Evolutionary conservation across 1,140 invertebrate genomes (phyloP).

Genomic region (Scylla paramamosain): DNA sequence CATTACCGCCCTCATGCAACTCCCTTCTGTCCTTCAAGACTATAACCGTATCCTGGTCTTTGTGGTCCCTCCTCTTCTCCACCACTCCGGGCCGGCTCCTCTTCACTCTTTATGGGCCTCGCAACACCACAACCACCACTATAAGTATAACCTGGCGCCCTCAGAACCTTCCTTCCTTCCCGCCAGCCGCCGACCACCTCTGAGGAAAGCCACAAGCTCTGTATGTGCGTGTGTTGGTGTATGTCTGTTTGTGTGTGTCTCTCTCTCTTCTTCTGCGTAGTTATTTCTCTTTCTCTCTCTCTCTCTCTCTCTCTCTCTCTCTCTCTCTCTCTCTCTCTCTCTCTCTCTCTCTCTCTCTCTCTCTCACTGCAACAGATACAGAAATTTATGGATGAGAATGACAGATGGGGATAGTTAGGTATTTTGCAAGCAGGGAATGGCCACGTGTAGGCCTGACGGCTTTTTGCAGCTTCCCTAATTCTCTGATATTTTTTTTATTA

Average conservation of each 20-base stretch:
- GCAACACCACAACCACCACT: background rate
- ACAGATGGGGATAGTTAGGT: background rate
- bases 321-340: background rate
- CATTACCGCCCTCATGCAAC: background rate
- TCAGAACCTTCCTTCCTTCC: no score
- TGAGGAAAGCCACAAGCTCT: background rate
- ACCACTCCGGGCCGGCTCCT: background rate
- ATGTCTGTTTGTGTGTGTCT: background rate
- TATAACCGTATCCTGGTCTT: constrained; percentile 22
- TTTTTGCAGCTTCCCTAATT: no score
- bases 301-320: constrained; percentile 27
- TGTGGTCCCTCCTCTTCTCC: constrained; percentile 6
- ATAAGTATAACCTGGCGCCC: no score
- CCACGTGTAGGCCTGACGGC: no score
- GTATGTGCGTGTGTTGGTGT: no score
- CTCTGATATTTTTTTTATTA: no score
- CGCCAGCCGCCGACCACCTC: background rate
- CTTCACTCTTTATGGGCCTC: background rate
- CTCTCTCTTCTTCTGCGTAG: background rate
- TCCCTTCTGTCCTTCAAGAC: background rate
- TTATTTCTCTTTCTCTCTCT: background rate
- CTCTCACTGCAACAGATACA: background rate
- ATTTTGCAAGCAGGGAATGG: no score
- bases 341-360: background rate
- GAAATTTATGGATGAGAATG: background rate